Evolutionary conservation across 2,113 vertebrate species (phyloP), one percentile per base, ranked within the genome.

Genomic region (Nematolebias whitei): DNA sequence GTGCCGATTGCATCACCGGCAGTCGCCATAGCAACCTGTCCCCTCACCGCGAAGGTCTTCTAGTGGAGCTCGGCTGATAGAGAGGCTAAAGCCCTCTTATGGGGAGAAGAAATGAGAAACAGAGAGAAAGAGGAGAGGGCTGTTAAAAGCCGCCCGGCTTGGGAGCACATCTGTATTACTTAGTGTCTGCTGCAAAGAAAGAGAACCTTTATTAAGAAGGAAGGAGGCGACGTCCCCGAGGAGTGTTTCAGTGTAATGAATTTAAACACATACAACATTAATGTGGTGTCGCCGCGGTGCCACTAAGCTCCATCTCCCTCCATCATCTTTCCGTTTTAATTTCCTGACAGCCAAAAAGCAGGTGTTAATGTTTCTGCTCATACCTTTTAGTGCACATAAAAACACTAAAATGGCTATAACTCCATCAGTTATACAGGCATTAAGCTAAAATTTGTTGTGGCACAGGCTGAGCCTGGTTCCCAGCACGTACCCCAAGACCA

Each of bases 1-100:
- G 68, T 13, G 50, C 66, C 44, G 56, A 72, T 86, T 85, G 84
- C 82, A 88, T 91, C 85, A 73, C 63, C 40, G 76, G 48, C 77
- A 71, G 91, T 93, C 83, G 71, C 87, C 84, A 88, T 88, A 66
- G 89, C 64, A 90, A 93, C 89, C 44, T 32, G 59, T 82, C 77
- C 75, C 82, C 70, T 84, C 72, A 71, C 73, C 16, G n/a, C 47
- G 18, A 79, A 82, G 69, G 62, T 77, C 80, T 58, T 68, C 63
- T 67, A 61, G 82, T 74, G 47, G 55, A 49, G 75, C 68, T 69
- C 54, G 78, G 67, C 65, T 64, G 79, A 85, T 67, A 78, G 73
- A 85, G 80, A 83, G 62, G 60, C 79, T 78, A 63, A 69, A 84
- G 80, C 60, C 61, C 76, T 85, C 85, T 83, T 61, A 75, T 43